These are phyloP conservation scores for Holacanthus passer DNA, from an alignment of 2,113 vertebrate species.

Conservation along the genomic window DNA sequence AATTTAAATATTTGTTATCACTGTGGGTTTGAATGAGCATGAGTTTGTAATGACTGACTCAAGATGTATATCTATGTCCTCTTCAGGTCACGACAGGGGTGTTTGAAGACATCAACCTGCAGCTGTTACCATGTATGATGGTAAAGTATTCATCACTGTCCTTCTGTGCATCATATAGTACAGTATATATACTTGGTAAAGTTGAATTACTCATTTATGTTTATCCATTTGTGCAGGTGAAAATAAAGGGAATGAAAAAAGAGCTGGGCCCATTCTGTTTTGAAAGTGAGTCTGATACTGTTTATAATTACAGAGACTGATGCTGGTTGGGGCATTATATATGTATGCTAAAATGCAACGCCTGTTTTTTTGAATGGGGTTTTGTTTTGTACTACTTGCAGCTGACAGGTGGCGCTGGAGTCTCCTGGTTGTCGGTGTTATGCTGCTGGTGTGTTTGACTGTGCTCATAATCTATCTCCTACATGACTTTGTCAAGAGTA, in stretches of 20 bases:
- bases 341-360: background rate
- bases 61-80: background rate
- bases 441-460: constrained; percentile 76
- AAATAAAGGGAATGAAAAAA: constrained; percentile 56
- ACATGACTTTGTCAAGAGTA: constrained; percentile 85
- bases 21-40: background rate
- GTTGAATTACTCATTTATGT: background rate
- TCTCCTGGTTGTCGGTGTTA: constrained; percentile 70
- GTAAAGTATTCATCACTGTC: constrained; percentile 70
- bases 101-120: constrained; percentile 77
- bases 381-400: constrained; percentile 53
- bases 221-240: constrained; percentile 69
- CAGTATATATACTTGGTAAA: background rate
- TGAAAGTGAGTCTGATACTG: constrained; percentile 70
- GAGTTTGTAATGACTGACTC: background rate
- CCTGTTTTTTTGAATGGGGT: background rate
- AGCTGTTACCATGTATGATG: constrained; percentile 88
- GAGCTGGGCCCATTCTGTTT: constrained; percentile 76
- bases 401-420: constrained; percentile 79
- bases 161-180: background rate
- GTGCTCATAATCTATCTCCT: constrained; percentile 77
- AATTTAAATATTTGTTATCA: background rate
- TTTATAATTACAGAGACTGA: background rate
- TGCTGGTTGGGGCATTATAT: background rate
- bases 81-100: constrained; percentile 61